Base-by-base conservation (phyloP, 1,140 invertebrate species). In the Drosophila carrolli region DNA sequence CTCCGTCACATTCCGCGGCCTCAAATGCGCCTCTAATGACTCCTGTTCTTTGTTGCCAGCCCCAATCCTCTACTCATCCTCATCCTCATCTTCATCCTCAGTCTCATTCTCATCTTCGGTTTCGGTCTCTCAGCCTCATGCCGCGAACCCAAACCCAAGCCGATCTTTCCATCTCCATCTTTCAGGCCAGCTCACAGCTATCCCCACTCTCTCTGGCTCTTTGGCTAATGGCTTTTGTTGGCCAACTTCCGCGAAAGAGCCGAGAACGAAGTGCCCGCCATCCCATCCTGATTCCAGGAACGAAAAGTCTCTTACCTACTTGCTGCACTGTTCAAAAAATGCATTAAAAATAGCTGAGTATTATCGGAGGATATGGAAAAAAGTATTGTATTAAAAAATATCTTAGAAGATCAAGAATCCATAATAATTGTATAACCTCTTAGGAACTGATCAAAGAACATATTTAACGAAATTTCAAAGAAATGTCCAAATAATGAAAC, bases 21-120 rank as follows among this genome's bases (percentile, higher is more conserved):
- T 81, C 81, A 85, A 85, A 85, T 75, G 82, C 81, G 60, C 67
- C 81, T 88, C 84, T 88, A 88, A 89, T 89, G 84, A 89, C 85
- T 89, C 85, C 84, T 90, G 84, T 88, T 89, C 83, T 88, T 88
- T 86, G 82, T 86, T 71, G 70, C 60, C 48, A 55, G 56, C 46
- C 60, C 53, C 59, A 70, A 70, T 67, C 54, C 60, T 67, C 60
- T 65, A 37, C 65, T 68, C 60, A 44, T 68, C 65, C 61, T 58
- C 54, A 35, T 4, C 0, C 50, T 32, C 41, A 55, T 29, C 14
- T 54, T 58, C 54, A 35, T 4, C 0, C 50, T 32, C 41, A 55
- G 19, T 13, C 61, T 47, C 37, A 13, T 41, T 7, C 59, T 38
- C 65, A 27, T 23, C 56, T 48, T n/a, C 5, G 16, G 38, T 14